phyloP scores from a whole-genome alignment of 2,888 invertebrate genomes.

The Gastrophysa polygoni region DNA sequence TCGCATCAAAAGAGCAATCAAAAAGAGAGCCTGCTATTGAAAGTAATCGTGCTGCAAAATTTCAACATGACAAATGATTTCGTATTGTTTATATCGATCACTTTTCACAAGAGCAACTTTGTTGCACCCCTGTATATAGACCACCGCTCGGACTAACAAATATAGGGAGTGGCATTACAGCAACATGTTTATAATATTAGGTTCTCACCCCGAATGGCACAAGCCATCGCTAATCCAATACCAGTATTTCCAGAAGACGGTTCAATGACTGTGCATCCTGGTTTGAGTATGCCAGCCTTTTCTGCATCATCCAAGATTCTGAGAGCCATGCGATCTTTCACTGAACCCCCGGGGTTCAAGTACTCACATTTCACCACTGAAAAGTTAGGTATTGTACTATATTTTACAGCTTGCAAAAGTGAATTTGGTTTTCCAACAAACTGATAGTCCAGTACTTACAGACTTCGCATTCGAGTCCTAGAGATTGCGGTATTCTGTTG shows the following conservation, averaged over 20 bases:
- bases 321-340: slow-evolving; percentile 92
- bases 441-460: slow-evolving; percentile 79
- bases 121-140: too few relatives aligned
- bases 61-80: too few relatives aligned
- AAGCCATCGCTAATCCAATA: slow-evolving; percentile 93
- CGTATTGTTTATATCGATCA: too few relatives aligned
- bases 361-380: slow-evolving; percentile 97
- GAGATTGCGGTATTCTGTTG: slow-evolving; percentile 76
- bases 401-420: too few relatives aligned
- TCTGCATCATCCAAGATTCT: slow-evolving; percentile 97
- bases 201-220: slow-evolving; percentile 76
- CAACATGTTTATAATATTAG: neutral
- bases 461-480: slow-evolving; percentile 84
- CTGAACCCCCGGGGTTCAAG: slow-evolving; percentile 96
- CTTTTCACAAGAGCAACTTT: too few relatives aligned
- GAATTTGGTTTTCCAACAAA: too few relatives aligned
- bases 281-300: slow-evolving; percentile 78
- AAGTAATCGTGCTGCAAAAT: too few relatives aligned
- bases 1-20: too few relatives aligned
- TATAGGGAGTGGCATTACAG: too few relatives aligned
- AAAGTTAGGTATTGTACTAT: too few relatives aligned
- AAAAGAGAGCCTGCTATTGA: too few relatives aligned
- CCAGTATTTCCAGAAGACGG: slow-evolving; percentile 89
- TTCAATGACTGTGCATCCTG: slow-evolving; percentile 93
- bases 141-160: too few relatives aligned